Evolutionary conservation across 2,888 invertebrate species (phyloP).

Genomic region (Apantesis nais): DNA sequence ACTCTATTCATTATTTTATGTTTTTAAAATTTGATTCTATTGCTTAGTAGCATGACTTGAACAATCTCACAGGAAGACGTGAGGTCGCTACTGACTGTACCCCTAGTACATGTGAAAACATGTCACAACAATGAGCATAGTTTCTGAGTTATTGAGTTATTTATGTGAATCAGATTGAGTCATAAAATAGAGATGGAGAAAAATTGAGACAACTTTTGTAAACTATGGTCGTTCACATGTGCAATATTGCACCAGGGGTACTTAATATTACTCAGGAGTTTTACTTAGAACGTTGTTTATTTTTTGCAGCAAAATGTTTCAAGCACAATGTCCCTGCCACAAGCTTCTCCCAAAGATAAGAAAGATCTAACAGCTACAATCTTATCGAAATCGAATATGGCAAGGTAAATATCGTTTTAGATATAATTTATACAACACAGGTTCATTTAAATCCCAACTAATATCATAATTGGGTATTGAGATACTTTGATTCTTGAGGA

Average conservation of each 20-base stretch:
- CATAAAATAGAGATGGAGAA: background rate
- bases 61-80: conserved; percentile 43
- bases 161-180: background rate
- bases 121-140: background rate
- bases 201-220: background rate
- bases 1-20: background rate
- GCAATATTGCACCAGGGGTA: background rate
- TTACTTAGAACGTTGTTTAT: background rate
- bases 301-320: conserved; percentile 85
- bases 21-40: background rate
- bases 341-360: conserved; percentile 85
- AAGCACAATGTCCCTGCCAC: conserved; percentile 77
- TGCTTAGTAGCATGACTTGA: conserved; percentile 35
- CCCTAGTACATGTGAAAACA: background rate
- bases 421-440: background rate
- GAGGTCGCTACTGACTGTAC: conserved; percentile 21
- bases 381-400: conserved; percentile 91
- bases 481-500: too few relatives aligned
- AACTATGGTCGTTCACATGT: background rate
- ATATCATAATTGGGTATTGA: too few relatives aligned
- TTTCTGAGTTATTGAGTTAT: background rate
- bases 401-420: conserved; percentile 85
- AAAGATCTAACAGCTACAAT: conserved; percentile 87
- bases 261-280: background rate
- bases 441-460: too few relatives aligned